phyloP scores from a whole-genome alignment of 2,888 invertebrate genomes.

The Drosophila fungiperda region DNA sequence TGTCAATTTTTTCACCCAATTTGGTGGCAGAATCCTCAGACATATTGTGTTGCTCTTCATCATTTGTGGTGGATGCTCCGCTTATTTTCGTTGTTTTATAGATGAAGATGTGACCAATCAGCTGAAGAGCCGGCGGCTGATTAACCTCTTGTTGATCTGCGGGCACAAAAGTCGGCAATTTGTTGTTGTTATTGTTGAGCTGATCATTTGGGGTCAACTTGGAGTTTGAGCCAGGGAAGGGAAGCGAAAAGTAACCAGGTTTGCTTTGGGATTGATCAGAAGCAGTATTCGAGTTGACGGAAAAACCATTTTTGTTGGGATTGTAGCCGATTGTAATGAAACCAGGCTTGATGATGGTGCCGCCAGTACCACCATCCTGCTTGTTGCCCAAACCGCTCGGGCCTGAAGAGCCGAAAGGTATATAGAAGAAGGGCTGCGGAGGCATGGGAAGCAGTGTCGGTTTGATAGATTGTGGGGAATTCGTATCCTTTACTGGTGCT shows the following conservation, averaged over 20 bases:
- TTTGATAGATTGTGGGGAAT: constrained; percentile 22
- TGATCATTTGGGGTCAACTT: not conserved
- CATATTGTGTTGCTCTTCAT: not conserved
- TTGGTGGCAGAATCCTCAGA: not conserved
- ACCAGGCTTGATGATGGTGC: not conserved
- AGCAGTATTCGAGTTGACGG: not conserved
- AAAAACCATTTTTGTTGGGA: constrained; percentile 10
- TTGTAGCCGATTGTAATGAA: not conserved
- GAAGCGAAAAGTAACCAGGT: constrained; percentile 32
- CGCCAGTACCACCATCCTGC: not conserved
- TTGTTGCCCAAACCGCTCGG: constrained; percentile 15
- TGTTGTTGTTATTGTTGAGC: constrained; percentile 16
- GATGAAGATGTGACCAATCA: constrained; percentile 50
- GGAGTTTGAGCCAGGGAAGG: constrained; percentile 11
- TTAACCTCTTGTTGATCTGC: not conserved
- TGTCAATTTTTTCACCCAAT: constrained; percentile 15
- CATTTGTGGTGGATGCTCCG: not conserved
- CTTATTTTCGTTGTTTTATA: constrained; percentile 21
- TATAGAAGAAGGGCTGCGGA: constrained; percentile 7
- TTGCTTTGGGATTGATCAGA: not conserved
- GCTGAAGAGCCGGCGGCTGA: constrained; percentile 15
- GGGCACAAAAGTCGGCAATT: constrained; percentile 13
- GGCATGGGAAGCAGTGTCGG: constrained; percentile 34
- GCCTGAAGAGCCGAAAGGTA: constrained; percentile 4
- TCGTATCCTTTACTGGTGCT: not conserved